phyloP scores from a whole-genome alignment of 2,113 vertebrate genomes.

The Oryzias celebensis region DNA sequence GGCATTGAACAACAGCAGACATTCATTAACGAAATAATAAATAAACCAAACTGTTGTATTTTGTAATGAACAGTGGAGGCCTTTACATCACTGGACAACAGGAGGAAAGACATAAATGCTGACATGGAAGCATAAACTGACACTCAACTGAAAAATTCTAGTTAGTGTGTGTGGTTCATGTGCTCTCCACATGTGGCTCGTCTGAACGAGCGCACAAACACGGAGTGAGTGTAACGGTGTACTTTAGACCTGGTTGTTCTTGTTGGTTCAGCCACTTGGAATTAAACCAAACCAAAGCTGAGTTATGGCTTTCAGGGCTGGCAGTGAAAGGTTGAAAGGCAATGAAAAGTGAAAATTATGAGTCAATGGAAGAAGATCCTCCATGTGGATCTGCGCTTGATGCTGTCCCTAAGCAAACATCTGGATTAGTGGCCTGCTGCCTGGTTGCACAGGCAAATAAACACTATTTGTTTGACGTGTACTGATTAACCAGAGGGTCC shows the following conservation, averaged over 20 bases:
- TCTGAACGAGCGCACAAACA: neutral
- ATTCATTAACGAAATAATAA: no score
- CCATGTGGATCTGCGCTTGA: constrained; percentile 18
- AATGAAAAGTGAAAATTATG: neutral
- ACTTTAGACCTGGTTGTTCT: neutral
- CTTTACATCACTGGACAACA: no score
- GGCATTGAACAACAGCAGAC: no score
- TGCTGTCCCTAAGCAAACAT: constrained; percentile 3
- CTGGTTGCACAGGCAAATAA: constrained; percentile 42
- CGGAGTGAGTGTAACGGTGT: neutral
- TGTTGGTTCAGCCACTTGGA: constrained; percentile 4
- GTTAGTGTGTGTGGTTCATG: no score
- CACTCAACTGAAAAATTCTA: no score
- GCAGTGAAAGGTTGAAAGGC: neutral
- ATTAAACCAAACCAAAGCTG: neutral
- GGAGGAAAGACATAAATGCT: no score
- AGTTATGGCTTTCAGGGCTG: neutral
- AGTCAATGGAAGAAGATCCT: constrained; percentile 4
- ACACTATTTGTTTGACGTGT: constrained; percentile 52
- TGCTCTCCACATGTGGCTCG: neutral
- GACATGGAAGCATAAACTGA: no score
- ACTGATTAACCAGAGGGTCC: constrained; percentile 57
- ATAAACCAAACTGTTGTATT: no score
- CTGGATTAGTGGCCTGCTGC: constrained; percentile 12
- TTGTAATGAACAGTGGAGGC: no score